Evolutionary conservation across 1,140 invertebrate genomes (phyloP), one percentile per base, ranked within the genome.

Genomic region (Gryllus bimaculatus): DNA sequence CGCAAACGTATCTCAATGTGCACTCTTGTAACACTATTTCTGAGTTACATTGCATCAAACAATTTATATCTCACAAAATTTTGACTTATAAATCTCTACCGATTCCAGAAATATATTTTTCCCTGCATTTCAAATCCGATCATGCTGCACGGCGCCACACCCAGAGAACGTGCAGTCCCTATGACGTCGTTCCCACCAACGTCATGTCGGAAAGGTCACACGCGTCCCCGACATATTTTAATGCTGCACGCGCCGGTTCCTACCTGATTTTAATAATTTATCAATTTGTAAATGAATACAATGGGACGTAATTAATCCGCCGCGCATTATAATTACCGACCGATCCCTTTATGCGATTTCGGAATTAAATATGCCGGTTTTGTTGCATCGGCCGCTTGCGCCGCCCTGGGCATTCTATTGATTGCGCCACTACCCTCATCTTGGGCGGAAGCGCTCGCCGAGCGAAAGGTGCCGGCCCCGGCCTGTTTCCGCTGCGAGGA

Each of bases 251-350:
- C 54, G 54, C 54, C 54, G 54, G 54, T 66, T 66, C 54, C 54
- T 66, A 66, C 54, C 54, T 66, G 54, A 66, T 66, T 66, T 66
- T 66, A 66, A 66, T 66, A 66, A 66, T 66, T 66, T 66, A 66
- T 66, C 54, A 66, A 66, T 66, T 66, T 66, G 54, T 66, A 66
- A 66, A 66, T 66, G 54, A 66, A 66, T 66, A 66, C 54, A 66
- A 66, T 66, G 54, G 54, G 54, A 66, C 54, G 18, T 66, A 66
- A 66, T 66, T 66, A 66, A 66, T 66, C 54, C 54, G 54, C 54
- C 18, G 18, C 54, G 54, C 54, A 66, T 66, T 66, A 66, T 66
- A 66, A 66, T 66, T 66, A 66, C 54, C 54, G 54, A 18, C 10
- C 54, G 18, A 66, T 66, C 54, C 54, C 18, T 66, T 66, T 66